These are phyloP conservation scores for Octopus bimaculoides DNA, from an alignment of 1,140 invertebrate species.

Conservation along the genomic window DNA sequence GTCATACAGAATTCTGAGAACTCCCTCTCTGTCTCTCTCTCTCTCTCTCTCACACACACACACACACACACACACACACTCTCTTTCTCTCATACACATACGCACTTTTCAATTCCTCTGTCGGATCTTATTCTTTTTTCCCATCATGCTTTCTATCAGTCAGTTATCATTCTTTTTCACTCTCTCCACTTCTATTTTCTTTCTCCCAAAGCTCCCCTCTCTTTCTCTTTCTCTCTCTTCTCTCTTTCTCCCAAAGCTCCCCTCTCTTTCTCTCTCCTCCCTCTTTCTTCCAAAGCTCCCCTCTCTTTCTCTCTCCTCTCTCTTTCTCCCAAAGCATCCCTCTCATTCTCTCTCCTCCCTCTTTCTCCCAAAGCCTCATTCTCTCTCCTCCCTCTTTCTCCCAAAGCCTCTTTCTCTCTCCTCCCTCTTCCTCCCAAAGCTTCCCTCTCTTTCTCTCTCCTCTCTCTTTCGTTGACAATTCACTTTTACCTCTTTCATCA, in stretches of 20 bases:
- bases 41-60: too few relatives aligned
- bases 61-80: too few relatives aligned
- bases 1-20: too few relatives aligned
- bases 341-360: neutral
- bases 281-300: neutral
- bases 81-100: too few relatives aligned
- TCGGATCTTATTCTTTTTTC: too few relatives aligned
- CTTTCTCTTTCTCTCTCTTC: neutral
- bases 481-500: neutral
- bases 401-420: neutral
- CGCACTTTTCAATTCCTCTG: too few relatives aligned
- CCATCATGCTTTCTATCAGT: too few relatives aligned
- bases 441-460: neutral
- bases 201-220: neutral
- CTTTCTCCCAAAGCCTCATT: neutral
- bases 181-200: neutral
- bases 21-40: too few relatives aligned
- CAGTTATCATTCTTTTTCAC: too few relatives aligned
- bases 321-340: neutral
- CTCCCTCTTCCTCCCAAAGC: neutral
- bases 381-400: neutral
- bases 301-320: neutral
- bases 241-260: neutral
- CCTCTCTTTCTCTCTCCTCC: neutral
- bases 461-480: too few relatives aligned